Evolutionary conservation across 2,113 vertebrate genomes (phyloP).

Genomic region (Myotis brandtii): DNA sequence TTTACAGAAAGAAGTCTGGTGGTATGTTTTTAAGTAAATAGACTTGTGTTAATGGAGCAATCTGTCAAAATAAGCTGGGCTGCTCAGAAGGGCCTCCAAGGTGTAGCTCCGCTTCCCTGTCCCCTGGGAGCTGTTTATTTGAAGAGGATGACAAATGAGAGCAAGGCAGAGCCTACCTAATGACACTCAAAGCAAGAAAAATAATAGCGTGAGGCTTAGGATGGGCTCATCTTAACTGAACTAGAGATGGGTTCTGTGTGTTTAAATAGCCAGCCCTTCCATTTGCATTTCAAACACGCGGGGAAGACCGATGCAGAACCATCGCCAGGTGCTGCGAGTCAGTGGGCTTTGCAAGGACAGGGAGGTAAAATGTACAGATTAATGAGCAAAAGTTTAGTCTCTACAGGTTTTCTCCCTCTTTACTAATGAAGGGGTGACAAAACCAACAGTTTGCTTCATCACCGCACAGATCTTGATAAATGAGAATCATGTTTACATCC

Average conservation of each 20-base stretch:
- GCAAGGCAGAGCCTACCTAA: background rate
- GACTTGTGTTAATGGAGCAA: constrained; percentile 49
- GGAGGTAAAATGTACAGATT: background rate
- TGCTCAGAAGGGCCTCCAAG: background rate
- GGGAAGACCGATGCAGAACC: background rate
- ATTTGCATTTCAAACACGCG: background rate
- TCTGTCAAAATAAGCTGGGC: constrained; percentile 42
- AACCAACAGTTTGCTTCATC: constrained; percentile 11
- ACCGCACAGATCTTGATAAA: constrained; percentile 36
- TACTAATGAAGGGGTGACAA: constrained; percentile 34
- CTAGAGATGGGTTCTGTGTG: background rate
- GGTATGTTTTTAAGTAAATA: constrained; percentile 54
- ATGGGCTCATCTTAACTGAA: constrained; percentile 17
- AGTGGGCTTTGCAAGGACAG: background rate
- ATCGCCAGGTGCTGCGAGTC: background rate
- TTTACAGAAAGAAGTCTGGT: constrained; percentile 42
- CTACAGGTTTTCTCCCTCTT: constrained; percentile 42
- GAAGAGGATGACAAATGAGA: constrained; percentile 18
- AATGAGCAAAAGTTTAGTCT: constrained; percentile 6
- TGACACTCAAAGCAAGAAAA: constrained; percentile 25
- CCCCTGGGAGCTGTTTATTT: constrained; percentile 47
- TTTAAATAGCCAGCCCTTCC: constrained; percentile 37
- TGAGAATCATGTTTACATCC: constrained; percentile 41
- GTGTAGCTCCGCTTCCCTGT: background rate
- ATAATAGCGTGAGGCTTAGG: background rate